phyloP scores from a whole-genome alignment of 2,888 invertebrate genomes.

The Caenorhabditis becei region DNA sequence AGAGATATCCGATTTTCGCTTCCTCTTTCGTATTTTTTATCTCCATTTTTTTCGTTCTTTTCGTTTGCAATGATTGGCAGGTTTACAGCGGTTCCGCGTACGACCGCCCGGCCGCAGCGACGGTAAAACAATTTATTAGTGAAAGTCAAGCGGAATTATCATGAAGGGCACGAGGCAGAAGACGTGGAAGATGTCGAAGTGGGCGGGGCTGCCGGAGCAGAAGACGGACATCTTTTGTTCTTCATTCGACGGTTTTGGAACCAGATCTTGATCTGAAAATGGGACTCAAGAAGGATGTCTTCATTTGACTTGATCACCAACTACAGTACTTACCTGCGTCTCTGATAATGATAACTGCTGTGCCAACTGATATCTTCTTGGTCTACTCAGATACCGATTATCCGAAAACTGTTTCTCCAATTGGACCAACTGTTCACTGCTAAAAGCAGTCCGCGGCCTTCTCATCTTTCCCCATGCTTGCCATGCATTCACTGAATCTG shows the following conservation, averaged over 20 bases:
- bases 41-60: constrained; percentile 1
- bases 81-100: constrained; percentile 16
- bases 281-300: no score
- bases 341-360: constrained; percentile 97
- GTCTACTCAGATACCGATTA: constrained; percentile 98
- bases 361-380: constrained; percentile 98
- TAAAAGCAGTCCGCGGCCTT: constrained; percentile 97
- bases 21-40: not conserved
- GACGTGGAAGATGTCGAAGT: not conserved
- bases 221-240: constrained; percentile 88
- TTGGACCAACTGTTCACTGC: constrained; percentile 96
- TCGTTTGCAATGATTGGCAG: constrained; percentile 5
- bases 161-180: constrained; percentile 5
- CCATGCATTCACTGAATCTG: constrained; percentile 79
- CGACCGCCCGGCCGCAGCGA: not conserved
- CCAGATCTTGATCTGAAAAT: constrained; percentile 89
- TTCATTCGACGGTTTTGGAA: constrained; percentile 99
- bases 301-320: no score
- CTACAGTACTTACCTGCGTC: constrained; percentile 88
- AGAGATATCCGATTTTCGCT: constrained; percentile 49
- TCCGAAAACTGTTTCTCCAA: constrained; percentile 98
- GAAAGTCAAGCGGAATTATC: constrained; percentile 14
- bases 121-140: constrained; percentile 22
- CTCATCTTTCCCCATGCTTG: constrained; percentile 87
- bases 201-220: constrained; percentile 6